Percentiles rank a stretch among this genome's conserved stretches.
phyloP scores from a whole-genome alignment of 2,113 vertebrate species.

The Daubentonia madagascariensis region DNA sequence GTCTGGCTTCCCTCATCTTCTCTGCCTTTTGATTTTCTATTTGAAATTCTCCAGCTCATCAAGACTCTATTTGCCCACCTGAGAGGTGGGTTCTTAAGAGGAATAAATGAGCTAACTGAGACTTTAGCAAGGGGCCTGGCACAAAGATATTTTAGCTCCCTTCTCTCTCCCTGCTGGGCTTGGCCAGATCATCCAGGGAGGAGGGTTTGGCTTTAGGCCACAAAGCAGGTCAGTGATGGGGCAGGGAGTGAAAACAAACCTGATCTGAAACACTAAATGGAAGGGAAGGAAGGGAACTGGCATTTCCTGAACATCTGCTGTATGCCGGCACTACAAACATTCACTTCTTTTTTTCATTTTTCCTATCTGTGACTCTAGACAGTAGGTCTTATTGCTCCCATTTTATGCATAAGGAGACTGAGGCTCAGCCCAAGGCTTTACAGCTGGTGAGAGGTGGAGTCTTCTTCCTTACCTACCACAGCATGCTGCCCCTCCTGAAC shows the following conservation, averaged over 20 bases:
- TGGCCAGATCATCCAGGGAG: neutral
- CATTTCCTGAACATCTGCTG: slow-evolving; percentile 6
- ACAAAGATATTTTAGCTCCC: neutral
- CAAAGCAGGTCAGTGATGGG: neutral
- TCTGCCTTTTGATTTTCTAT: slow-evolving; percentile 20
- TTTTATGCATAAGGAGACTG: neutral
- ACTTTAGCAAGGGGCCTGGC: neutral
- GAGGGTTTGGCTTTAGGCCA: neutral
- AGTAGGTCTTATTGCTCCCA: neutral
- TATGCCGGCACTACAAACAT: neutral
- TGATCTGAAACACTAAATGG: neutral
- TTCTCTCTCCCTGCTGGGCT: neutral
- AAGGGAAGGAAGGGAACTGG: neutral
- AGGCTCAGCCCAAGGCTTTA: neutral
- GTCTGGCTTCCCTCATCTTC: neutral
- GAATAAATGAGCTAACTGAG: neutral
- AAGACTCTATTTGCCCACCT: neutral
- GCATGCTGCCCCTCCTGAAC: neutral
- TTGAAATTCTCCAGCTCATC: neutral
- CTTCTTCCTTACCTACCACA: neutral
- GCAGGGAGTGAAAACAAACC: neutral
- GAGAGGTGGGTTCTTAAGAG: neutral
- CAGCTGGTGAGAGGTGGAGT: neutral
- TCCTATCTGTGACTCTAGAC: neutral
- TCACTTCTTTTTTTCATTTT: neutral